Evolutionary conservation across 2,888 invertebrate genomes (phyloP).

Genomic region (Seira sanloemensis): DNA sequence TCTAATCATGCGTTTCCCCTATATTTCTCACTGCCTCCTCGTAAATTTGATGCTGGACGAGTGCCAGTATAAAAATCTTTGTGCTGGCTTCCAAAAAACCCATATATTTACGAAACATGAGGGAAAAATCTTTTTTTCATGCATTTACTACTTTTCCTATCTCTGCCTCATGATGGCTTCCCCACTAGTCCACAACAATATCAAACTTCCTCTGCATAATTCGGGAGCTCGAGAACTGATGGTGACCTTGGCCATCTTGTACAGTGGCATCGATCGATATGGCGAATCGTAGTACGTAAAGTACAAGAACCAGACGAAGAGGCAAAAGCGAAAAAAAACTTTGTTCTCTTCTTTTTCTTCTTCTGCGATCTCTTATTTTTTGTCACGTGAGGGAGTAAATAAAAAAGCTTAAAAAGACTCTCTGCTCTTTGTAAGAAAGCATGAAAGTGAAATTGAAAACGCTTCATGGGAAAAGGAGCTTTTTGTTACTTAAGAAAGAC

Average conservation of each 20-base stretch:
- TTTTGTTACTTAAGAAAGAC: background rate
- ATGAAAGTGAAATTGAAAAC: conserved; percentile 8
- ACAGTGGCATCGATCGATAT: conserved; percentile 5
- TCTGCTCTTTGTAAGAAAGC: background rate
- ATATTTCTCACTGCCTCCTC: too few species aligned
- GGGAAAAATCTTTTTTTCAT: background rate
- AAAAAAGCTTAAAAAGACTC: background rate
- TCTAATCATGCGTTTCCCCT: conserved; percentile 10
- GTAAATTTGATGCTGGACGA: background rate
- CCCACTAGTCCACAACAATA: conserved; percentile 3
- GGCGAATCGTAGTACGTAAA: background rate
- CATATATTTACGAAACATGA: background rate
- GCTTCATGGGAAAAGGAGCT: conserved; percentile 4
- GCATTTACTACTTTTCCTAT: background rate
- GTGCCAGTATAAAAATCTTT: background rate
- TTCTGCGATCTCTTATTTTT: background rate
- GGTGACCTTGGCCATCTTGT: conserved; percentile 13
- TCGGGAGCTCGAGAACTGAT: background rate
- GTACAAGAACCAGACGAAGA: conserved; percentile 1
- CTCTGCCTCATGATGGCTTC: background rate
- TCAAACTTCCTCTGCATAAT: background rate
- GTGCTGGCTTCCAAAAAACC: background rate
- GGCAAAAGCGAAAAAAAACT: background rate
- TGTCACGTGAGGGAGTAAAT: conserved; percentile 16
- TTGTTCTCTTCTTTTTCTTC: background rate